phyloP scores from a whole-genome alignment of 2,113 vertebrate genomes.

The Gorsachius goisagi region DNA sequence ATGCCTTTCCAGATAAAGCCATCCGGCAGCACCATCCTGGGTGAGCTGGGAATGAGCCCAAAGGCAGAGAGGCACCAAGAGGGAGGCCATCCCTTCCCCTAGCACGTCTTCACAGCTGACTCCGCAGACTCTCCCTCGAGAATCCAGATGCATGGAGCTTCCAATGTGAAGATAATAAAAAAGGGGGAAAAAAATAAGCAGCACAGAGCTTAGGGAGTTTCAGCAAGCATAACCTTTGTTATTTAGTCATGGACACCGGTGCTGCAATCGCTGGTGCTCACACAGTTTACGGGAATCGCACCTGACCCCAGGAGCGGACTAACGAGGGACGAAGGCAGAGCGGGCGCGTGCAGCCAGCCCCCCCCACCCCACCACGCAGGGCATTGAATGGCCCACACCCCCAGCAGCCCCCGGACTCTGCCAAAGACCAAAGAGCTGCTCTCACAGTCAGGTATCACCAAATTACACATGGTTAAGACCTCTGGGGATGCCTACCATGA shows the following conservation, averaged over 20 bases:
- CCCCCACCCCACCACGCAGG: neutral
- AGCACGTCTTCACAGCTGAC: fast-evolving
- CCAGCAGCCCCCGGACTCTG: neutral
- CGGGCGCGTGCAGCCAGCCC: fast-evolving
- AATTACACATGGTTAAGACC: neutral
- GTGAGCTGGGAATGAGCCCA: neutral
- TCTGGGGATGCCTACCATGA: neutral
- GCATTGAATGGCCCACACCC: fast-evolving
- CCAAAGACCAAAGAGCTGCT: neutral
- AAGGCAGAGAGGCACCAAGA: neutral
- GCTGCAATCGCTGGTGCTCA: neutral
- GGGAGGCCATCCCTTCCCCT: neutral
- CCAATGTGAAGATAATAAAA: neutral
- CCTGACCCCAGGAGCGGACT: neutral
- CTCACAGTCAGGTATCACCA: too few relatives aligned
- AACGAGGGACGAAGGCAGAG: neutral
- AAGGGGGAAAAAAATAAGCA: neutral
- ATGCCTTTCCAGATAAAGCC: neutral
- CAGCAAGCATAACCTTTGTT: neutral
- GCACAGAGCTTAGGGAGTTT: neutral
- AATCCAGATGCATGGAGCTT: neutral
- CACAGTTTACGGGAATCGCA: neutral
- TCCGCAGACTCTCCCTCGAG: fast-evolving
- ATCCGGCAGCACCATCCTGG: neutral
- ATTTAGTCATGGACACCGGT: neutral